Base-by-base conservation (phyloP, 2,888 invertebrate species). In the Carterocephalus palaemon region DNA sequence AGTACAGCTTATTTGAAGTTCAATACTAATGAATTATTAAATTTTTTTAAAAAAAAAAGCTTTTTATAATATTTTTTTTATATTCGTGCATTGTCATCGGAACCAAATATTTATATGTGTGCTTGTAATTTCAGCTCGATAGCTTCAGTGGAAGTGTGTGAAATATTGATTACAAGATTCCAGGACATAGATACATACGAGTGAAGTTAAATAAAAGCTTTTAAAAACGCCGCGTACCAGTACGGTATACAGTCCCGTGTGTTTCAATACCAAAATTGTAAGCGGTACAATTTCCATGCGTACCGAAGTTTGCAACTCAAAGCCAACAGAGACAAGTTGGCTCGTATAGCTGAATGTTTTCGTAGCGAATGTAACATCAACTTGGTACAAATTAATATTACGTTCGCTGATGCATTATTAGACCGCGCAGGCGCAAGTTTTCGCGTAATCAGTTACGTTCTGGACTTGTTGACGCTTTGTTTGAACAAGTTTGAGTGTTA, bases 281-380 rank as follows among this genome's bases (percentile, higher is more conserved):
- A 64, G 57, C 57, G 56, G 45, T 42, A 50, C 57, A 55, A 60
- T 63, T 59, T 57, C 57, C 58, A 57, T 60, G 58, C 56, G 56
- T 59, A 55, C 52, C 52, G 42, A 62, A 69, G 60, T 67, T 66
- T 51, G 51, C 47, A 61, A 64, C 57, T 63, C 56, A 54, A 60
- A 65, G 53, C 54, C 54, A 59, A 60, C 64, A 53, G 54, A 51
- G 50, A 51, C 61, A 63, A 67, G 54, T 64, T 60, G 51, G 48
- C 58, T 60, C 59, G 59, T 63, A 61, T 52, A 50, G 46, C 41
- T 28, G 43, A 33, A 34, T 54, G 54, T 53, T 56, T 53, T 49
- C 53, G 29, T 38, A 48, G 54, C 53, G 17, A 34, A 42, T 28
- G 28, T 10, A 15, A 42, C 42, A 42, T 42, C 42, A 57, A 57